phyloP scores from a whole-genome alignment of 2,797 vertebrate genomes.

The Myotis planiceps region DNA sequence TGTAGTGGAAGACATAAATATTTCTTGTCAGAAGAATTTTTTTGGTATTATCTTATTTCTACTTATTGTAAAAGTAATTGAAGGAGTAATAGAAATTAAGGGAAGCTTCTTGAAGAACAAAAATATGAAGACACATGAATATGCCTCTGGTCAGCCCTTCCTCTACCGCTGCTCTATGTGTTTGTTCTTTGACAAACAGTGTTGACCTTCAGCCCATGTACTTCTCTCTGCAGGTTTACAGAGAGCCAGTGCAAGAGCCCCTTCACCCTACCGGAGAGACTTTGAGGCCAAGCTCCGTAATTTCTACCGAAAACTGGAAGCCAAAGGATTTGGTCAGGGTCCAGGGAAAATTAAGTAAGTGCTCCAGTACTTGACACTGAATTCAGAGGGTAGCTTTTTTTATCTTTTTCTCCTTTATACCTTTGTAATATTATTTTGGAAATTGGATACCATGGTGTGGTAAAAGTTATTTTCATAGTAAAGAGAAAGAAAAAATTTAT shows the following conservation, averaged over 20 bases:
- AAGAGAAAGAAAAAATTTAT: background rate
- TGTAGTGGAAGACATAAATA: background rate
- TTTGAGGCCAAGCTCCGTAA: conserved; percentile 98
- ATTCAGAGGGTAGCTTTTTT: background rate
- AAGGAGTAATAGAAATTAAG: background rate
- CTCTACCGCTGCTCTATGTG: rapidly evolving
- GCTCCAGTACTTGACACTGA: background rate
- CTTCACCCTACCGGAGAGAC: conserved; percentile 97
- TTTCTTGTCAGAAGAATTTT: background rate
- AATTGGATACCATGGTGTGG: background rate
- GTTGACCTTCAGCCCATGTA: background rate
- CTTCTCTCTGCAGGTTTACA: conserved; percentile 88
- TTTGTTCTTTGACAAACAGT: background rate
- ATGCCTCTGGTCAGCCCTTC: background rate
- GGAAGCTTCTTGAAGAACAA: background rate
- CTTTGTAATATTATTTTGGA: background rate
- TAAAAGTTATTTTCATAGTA: background rate
- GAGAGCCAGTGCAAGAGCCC: conserved; percentile 94
- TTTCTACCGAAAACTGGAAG: conserved; percentile 98
- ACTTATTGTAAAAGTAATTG: background rate
- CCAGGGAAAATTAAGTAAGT: conserved; percentile 99
- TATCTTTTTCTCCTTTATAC: background rate
- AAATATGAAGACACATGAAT: background rate
- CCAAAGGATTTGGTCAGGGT: conserved; percentile 98
- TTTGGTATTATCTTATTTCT: background rate